Base-by-base conservation (phyloP, 1,140 invertebrate genomes). In the Trichomalopsis sarcophagae region DNA sequence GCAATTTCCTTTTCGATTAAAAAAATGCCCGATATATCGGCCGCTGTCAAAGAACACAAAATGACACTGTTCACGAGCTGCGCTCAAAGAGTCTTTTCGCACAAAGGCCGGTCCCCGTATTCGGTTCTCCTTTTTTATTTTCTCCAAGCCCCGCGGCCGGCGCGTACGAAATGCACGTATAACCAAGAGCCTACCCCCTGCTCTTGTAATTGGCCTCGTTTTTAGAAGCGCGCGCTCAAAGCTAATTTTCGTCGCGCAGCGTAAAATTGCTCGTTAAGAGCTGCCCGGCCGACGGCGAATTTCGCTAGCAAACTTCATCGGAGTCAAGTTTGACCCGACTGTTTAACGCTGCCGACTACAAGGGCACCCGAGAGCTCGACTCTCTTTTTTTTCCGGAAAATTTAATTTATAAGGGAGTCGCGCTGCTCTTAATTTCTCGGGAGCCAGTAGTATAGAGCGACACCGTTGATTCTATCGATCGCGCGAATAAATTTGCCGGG, bases 201-300 rank as follows among this genome's bases (percentile, higher is more conserved):
- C 13, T 27, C 27, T 69, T 23, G 66, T 81, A 81, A 81, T 81
- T 81, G 78, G 11, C 21, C 78, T 80, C 62, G 30, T 68, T 40
- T 80, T 50, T 33, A 14, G 55, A 50, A 62, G 76, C 27, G 27
- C 27, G 23, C 40, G 17, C 30, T 55, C 11, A 27, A 78, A 78
- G n/a, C 55, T 66, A 50, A 78, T 78, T 78, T 78, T 62, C 76
- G 3, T 62, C 50, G 10, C 27, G 44, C 23, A 30, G 36, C 13
- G 47, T 50, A 50, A 50, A 78, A 66, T 55, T 47, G 21, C 36
- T 77, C 23, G 21, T 50, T 77, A 77, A 77, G 44, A 47, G 75
- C 44, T 27, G 27, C 27, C 27, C 40, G 17, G 33, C 5, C 40
- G 17, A 17, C 17, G 40, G n/a, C 36, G 21, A 47, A n/a, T 9